Evolutionary conservation across 2,797 vertebrate genomes (phyloP).

Genomic region (Cryptoblepharus egeriae): DNA sequence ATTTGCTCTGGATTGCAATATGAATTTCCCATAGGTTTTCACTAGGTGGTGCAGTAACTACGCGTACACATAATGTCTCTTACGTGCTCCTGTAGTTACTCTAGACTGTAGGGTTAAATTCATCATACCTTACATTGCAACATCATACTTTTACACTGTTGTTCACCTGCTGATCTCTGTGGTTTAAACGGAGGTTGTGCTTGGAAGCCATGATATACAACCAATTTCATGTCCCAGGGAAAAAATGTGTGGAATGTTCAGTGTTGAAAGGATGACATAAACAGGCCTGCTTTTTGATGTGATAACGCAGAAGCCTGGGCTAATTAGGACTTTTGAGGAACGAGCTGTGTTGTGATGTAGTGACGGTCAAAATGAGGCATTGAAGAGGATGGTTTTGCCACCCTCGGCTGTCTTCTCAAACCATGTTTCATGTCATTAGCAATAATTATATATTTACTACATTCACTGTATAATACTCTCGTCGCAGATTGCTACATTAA

Average conservation of each 20-base stretch:
- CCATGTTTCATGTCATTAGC: constrained; percentile 15
- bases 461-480: too few species aligned
- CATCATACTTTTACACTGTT: too few species aligned
- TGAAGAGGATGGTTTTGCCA: background rate
- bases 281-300: constrained; percentile 13
- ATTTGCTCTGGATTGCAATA: too few species aligned
- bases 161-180: background rate
- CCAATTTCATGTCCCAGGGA: background rate
- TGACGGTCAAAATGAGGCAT: constrained; percentile 25
- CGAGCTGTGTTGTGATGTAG: background rate
- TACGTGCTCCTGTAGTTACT: too few species aligned
- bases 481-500: too few species aligned
- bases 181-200: background rate
- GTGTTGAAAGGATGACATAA: background rate
- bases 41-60: too few species aligned
- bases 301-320: background rate
- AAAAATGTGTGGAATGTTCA: constrained; percentile 26
- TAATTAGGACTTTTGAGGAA: constrained; percentile 3
- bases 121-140: background rate
- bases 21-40: too few species aligned
- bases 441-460: background rate
- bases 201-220: background rate
- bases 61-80: too few species aligned
- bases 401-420: background rate
- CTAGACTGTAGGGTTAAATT: too few species aligned